phyloP scores from a whole-genome alignment of 2,888 invertebrate species.

The Sarcophaga caerulescens region DNA sequence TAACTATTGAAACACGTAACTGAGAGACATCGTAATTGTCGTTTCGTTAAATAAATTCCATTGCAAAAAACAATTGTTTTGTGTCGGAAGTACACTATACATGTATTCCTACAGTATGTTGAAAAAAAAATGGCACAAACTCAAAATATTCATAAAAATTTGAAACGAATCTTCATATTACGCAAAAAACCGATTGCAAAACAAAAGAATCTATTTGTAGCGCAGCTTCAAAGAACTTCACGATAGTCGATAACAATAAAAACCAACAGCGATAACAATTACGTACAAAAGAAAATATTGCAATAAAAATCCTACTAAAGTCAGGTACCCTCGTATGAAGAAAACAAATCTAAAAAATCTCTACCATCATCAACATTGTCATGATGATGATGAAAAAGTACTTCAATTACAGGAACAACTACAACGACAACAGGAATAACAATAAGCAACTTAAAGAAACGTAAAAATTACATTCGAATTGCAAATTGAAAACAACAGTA shows the following conservation, averaged over 20 bases:
- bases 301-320: conserved; percentile 31
- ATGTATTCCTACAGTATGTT: too few species aligned
- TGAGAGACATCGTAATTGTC: too few species aligned
- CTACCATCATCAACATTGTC: conserved; percentile 2
- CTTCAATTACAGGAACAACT: conserved; percentile 26
- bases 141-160: too few species aligned
- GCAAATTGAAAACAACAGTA: conserved; percentile 73
- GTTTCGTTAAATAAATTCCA: too few species aligned
- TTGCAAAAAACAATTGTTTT: too few species aligned
- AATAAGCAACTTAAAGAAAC: conserved; percentile 49
- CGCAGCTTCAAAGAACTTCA: conserved; percentile 29
- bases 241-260: conserved; percentile 15
- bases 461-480: conserved; percentile 79
- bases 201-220: conserved; percentile 42
- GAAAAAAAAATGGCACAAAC: too few species aligned
- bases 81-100: too few species aligned
- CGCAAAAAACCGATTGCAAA: too few species aligned
- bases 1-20: too few species aligned
- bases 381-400: conserved; percentile 36
- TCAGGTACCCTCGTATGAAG: conserved; percentile 50
- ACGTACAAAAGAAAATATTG: not conserved
- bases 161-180: too few species aligned
- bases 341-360: not conserved
- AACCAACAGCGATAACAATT: not conserved
- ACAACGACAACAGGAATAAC: not conserved